Percentiles rank a stretch among this genome's conserved stretches.
phyloP scores from a whole-genome alignment of 2,797 vertebrate species.

The Malacoctenus gilli region DNA sequence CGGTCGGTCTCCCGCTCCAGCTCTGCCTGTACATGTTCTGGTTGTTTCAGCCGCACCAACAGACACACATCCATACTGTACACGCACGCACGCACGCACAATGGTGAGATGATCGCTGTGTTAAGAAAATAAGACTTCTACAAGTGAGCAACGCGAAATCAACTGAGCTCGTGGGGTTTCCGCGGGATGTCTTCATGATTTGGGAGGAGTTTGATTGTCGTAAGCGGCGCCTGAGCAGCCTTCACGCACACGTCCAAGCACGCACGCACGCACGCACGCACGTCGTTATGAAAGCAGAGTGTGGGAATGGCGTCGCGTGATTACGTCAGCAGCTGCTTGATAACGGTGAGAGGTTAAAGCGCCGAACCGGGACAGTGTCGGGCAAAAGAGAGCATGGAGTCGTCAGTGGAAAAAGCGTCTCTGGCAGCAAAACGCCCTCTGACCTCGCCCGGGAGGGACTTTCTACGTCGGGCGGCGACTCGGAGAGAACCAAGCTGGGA shows the following conservation, averaged over 20 bases:
- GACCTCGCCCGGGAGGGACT: too few relatives aligned
- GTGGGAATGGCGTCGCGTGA: conserved; percentile 47
- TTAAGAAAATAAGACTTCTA: conserved; percentile 41
- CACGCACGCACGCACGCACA: conserved; percentile 44
- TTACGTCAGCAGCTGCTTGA: conserved; percentile 61
- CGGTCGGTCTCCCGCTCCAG: conserved; percentile 66
- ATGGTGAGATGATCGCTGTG: conserved; percentile 43
- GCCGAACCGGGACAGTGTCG: conserved; percentile 41
- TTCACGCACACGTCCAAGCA: conserved; percentile 30
- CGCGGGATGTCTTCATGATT: conserved; percentile 10
- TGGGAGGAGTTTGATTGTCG: conserved; percentile 19
- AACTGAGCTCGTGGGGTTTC: conserved; percentile 15
- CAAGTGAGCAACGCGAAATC: conserved; percentile 44
- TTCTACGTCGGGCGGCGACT: too few relatives aligned
- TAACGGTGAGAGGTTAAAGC: conserved; percentile 63
- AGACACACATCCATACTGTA: conserved; percentile 45
- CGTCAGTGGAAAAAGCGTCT: background rate
- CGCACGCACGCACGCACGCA: conserved; percentile 5
- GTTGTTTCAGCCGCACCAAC: conserved; percentile 50
- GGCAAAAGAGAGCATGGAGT: conserved; percentile 43
- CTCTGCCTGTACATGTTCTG: conserved; percentile 76
- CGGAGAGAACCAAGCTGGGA: too few relatives aligned
- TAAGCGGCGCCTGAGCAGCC: conserved; percentile 25
- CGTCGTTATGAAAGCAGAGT: conserved; percentile 58
- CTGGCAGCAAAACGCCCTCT: too few relatives aligned